phyloP scores from a whole-genome alignment of 2,113 vertebrate genomes.

The Coreoperca whiteheadi region DNA sequence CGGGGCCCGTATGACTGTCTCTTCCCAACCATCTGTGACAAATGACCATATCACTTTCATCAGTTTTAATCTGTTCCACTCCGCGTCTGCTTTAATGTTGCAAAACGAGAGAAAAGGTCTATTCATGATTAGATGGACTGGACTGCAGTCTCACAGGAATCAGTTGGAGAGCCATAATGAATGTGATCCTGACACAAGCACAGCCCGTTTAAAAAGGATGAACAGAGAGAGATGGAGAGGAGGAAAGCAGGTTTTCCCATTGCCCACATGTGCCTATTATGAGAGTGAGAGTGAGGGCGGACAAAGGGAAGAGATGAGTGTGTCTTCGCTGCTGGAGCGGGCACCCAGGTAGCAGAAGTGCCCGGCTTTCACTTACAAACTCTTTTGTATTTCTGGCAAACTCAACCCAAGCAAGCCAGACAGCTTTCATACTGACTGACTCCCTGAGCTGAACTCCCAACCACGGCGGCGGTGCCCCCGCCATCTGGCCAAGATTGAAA shows the following conservation, averaged over 20 bases:
- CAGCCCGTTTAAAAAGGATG: slow-evolving; percentile 30
- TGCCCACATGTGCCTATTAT: slow-evolving; percentile 24
- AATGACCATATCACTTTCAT: slow-evolving; percentile 54
- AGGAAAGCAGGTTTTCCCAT: slow-evolving; percentile 1
- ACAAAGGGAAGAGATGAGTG: not conserved
- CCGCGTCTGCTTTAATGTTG: slow-evolving; percentile 39
- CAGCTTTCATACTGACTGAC: slow-evolving; percentile 41
- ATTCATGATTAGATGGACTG: slow-evolving; percentile 46
- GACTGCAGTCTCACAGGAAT: slow-evolving; percentile 36
- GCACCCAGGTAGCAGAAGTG: slow-evolving; percentile 23
- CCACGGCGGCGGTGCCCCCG: slow-evolving; percentile 17
- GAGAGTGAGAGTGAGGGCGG: slow-evolving; percentile 15
- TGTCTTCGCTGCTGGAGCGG: not conserved
- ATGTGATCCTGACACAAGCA: slow-evolving; percentile 33
- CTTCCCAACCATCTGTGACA: slow-evolving; percentile 58
- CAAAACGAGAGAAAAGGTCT: slow-evolving; percentile 11
- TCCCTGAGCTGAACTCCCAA: slow-evolving; percentile 36
- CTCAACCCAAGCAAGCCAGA: slow-evolving; percentile 24
- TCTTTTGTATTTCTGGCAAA: slow-evolving; percentile 41
- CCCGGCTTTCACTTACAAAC: slow-evolving; percentile 44
- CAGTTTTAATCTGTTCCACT: slow-evolving; percentile 54
- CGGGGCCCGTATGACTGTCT: not conserved
- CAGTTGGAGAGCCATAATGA: slow-evolving; percentile 31
- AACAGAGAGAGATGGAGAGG: slow-evolving; percentile 22
- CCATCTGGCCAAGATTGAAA: slow-evolving; percentile 70